Percentiles rank a stretch among this genome's conserved stretches.
phyloP scores from a whole-genome alignment of 2,113 vertebrate species.

The Aptenodytes patagonicus region DNA sequence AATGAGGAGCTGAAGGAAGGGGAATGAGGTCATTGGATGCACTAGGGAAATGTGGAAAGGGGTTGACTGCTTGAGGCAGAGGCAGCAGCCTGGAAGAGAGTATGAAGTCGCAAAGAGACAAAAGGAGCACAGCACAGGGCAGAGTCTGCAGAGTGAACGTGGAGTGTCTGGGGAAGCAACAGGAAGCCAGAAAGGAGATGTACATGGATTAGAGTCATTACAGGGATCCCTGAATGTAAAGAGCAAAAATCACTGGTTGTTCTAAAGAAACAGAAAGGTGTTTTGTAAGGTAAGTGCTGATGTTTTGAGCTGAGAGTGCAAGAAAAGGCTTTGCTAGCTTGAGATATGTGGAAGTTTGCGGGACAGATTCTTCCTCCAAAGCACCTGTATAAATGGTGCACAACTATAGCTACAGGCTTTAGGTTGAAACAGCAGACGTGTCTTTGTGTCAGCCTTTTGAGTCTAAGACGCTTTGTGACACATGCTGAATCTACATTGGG shows the following conservation, averaged over 20 bases:
- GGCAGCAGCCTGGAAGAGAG: neutral
- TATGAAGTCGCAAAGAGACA: neutral
- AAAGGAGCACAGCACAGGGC: neutral
- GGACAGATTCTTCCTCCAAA: neutral
- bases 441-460: neutral
- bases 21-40: neutral
- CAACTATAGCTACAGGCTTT: neutral
- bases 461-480: slow-evolving; percentile 11
- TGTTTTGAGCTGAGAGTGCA: neutral
- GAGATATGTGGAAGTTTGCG: neutral
- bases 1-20: neutral
- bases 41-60: neutral
- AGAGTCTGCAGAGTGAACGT: neutral
- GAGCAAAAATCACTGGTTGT: neutral
- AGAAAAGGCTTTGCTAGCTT: neutral
- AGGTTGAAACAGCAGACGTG: neutral
- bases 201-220: neutral
- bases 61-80: neutral
- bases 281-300: neutral
- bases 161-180: neutral
- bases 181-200: neutral
- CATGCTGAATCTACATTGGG: slow-evolving; percentile 5
- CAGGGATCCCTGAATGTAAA: neutral
- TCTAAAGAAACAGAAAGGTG: neutral
- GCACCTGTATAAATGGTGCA: neutral